Conservation (phyloP, 2,113 vertebrate species). For the Nesoenas mayeri region DNA sequence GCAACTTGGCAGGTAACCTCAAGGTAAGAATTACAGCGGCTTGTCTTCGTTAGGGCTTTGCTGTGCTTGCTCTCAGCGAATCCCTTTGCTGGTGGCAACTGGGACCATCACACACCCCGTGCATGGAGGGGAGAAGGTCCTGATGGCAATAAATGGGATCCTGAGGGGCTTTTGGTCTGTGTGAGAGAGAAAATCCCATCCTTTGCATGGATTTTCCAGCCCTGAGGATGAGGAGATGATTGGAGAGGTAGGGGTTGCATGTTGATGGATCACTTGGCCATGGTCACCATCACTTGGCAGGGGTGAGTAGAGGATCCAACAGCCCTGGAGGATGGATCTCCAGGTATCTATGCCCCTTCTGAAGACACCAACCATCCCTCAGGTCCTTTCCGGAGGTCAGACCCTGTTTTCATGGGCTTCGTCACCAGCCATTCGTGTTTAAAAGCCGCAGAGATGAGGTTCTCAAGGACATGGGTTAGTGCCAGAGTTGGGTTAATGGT, state of each 20-base stretch:
- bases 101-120: accelerated
- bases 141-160: not conserved
- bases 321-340: not conserved
- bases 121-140: not conserved
- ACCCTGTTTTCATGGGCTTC: not conserved
- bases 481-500: too few relatives aligned
- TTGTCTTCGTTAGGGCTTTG: not conserved
- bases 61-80: not conserved
- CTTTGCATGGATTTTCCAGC: not conserved
- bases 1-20: not conserved
- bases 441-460: too few relatives aligned
- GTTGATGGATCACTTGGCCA: not conserved
- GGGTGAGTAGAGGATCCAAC: not conserved
- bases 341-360: not conserved
- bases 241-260: not conserved
- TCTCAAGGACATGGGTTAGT: too few relatives aligned
- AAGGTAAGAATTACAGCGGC: not conserved
- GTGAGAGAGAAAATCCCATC: too few relatives aligned
- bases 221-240: not conserved
- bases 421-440: not conserved
- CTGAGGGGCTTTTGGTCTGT: not conserved
- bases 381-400: not conserved
- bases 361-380: accelerated
- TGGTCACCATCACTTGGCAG: not conserved
- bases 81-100: not conserved